A percentile compares a stretch with the other conserved stretches of the same genome.
Evolutionary conservation across 2,888 invertebrate genomes (phyloP).

Genomic region (Lithophane leautieri): DNA sequence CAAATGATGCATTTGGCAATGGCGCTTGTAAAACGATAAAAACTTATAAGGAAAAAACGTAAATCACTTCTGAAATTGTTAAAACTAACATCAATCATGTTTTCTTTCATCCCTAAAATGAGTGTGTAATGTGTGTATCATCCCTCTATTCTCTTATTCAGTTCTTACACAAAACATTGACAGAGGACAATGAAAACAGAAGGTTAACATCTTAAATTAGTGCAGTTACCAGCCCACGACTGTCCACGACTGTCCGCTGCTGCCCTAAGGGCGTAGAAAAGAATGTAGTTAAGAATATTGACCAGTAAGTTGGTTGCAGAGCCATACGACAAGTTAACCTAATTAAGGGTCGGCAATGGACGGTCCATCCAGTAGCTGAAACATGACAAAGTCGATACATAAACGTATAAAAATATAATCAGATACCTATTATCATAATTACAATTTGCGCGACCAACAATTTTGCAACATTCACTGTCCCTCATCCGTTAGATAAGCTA

Average conservation of each 20-base stretch:
- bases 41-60: slow-evolving; percentile 12
- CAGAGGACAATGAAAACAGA: background rate
- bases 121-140: slow-evolving; percentile 7
- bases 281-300: background rate
- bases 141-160: background rate
- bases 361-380: background rate
- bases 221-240: background rate
- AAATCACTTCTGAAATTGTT: slow-evolving; percentile 34
- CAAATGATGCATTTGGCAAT: slow-evolving; percentile 12
- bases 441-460: background rate
- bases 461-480: background rate
- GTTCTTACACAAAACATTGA: background rate
- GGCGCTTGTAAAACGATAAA: slow-evolving; percentile 25
- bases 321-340: background rate
- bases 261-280: background rate
- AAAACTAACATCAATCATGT: slow-evolving; percentile 30
- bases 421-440: background rate
- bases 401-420: background rate
- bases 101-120: slow-evolving; percentile 31
- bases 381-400: too few species aligned
- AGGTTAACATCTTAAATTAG: background rate
- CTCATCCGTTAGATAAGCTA: background rate
- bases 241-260: too few species aligned
- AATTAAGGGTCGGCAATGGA: background rate
- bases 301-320: background rate